Evolutionary conservation across 2,797 vertebrate genomes (phyloP).

Genomic region (Morus bassanus): DNA sequence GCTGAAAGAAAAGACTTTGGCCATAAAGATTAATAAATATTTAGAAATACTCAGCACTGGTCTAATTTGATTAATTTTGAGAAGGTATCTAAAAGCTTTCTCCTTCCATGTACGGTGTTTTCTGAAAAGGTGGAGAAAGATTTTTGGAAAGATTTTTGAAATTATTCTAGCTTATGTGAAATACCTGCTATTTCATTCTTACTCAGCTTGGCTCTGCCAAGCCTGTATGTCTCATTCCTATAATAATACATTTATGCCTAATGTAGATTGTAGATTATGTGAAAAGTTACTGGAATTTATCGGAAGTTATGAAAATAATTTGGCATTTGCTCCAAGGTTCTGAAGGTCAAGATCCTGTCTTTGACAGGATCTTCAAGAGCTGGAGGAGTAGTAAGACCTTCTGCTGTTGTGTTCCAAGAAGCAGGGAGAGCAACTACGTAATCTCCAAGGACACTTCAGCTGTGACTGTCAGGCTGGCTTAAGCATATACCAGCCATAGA

Average conservation of each 20-base stretch:
- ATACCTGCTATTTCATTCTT: background rate
- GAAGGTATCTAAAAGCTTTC: background rate
- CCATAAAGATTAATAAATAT: background rate
- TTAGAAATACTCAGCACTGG: background rate
- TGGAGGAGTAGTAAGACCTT: background rate
- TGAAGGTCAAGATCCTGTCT: background rate
- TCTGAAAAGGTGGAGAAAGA: background rate
- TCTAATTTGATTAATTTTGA: background rate
- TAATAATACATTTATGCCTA: background rate
- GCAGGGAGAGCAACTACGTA: background rate
- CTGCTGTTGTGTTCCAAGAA: background rate
- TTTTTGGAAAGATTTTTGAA: background rate
- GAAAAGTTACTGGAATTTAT: background rate
- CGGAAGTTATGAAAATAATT: background rate
- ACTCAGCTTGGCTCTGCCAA: background rate
- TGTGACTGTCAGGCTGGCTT: background rate
- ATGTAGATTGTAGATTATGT: background rate
- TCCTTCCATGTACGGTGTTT: background rate
- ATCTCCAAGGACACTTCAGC: background rate
- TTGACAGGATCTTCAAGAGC: background rate
- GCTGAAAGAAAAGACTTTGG: background rate
- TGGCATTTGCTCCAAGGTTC: background rate
- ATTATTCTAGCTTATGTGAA: background rate
- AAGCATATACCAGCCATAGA: background rate
- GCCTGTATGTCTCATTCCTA: background rate